A percentile compares a stretch with the other conserved stretches of the same genome.
Evolutionary conservation across 2,113 vertebrate genomes (phyloP).

Genomic region (Semnornis frantzii): DNA sequence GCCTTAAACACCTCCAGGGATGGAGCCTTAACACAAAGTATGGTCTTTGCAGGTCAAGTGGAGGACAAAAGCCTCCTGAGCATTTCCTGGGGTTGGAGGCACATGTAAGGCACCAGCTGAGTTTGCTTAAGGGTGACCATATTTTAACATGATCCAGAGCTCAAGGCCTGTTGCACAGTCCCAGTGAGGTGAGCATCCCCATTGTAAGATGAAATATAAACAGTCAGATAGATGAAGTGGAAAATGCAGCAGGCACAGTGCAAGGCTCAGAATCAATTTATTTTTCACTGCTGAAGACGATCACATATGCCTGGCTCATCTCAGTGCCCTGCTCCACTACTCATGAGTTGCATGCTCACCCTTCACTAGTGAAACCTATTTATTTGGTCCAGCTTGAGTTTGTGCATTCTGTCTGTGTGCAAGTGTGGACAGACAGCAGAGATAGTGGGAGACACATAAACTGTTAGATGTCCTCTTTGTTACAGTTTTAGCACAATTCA

Average conservation of each 20-base stretch:
- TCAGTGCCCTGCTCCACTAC: not conserved
- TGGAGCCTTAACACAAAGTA: not conserved
- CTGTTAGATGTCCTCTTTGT: not conserved
- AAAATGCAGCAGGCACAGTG: slow-evolving; percentile 4
- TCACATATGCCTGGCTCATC: not conserved
- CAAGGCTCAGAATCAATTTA: not conserved
- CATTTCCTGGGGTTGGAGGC: not conserved
- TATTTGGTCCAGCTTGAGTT: not conserved
- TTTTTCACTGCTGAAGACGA: slow-evolving; percentile 4
- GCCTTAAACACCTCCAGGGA: too few relatives aligned
- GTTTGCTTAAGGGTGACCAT: not conserved
- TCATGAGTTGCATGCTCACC: not conserved
- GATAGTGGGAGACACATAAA: not conserved
- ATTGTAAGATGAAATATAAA: not conserved
- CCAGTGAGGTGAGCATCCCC: rapidly evolving
- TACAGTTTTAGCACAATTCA: not conserved
- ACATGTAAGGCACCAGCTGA: not conserved
- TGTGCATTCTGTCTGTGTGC: not conserved
- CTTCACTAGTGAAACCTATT: not conserved
- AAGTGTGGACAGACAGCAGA: not conserved
- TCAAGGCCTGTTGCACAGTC: not conserved
- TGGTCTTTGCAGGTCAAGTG: not conserved
- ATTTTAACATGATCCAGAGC: not conserved
- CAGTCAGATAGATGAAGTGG: not conserved
- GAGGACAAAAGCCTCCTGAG: not conserved